Evolutionary conservation across 2,797 vertebrate species (phyloP), one percentile per base, ranked within the genome.

Genomic region (Sciurus carolinensis): DNA sequence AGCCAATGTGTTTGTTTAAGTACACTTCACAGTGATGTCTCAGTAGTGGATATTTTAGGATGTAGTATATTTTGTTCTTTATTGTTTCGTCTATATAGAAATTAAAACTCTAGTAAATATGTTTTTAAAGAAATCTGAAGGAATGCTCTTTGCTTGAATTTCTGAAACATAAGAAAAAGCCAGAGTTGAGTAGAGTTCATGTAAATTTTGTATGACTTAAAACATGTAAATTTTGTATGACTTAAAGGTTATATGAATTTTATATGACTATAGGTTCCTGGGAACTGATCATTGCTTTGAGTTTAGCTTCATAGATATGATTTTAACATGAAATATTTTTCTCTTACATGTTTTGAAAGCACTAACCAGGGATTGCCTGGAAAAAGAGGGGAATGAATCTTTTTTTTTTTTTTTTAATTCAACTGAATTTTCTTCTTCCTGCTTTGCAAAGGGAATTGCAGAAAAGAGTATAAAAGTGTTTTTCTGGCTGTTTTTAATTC

Each of bases 261-360:
- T 86, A 24, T 95, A 62, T 67, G 39, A 62, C 3, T 14, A 47
- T 66, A 24, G 30, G 42, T 59, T 54, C 39, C 75, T 94, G 57
- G 59, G 52, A 94, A 64, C 52, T 86, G 30, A 44, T 86, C 36
- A 72, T 36, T 67, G 44, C 54, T 95, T 33, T 71, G 47, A 94
- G 22, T 44, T 81, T 93, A 80, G 42, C 36, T 62, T 92, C 26
- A 73, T 59, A 69, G 36, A 44, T 75, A 52, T 59, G 50, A 88
- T 73, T 88, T 94, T 69, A 75, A 47, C 42, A 5, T 57, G 50
- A 94, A 75, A 28, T 71, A 42, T 18, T 80, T 84, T 83, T 54
- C 59, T 87, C 91, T 81, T 69, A 75, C 3, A 85, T 85, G 30
- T 64, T 89, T 76, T 76, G 81, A 50, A 91, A 92, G 80, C 26